phyloP scores from a whole-genome alignment of 2,113 vertebrate genomes.

The Charadrius vociferus region DNA sequence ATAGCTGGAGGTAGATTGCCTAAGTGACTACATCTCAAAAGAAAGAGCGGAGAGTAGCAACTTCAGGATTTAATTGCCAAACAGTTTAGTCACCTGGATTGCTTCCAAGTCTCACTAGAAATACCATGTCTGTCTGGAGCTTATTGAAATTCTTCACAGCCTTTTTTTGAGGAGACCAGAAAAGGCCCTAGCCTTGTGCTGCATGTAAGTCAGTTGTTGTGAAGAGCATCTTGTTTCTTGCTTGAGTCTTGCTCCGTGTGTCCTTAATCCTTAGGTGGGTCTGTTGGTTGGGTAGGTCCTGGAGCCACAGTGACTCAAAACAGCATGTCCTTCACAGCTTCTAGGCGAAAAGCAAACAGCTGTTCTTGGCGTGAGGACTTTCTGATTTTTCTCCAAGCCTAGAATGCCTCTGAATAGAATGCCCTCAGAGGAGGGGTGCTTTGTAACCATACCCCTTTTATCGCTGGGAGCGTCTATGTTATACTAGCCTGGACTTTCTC shows the following conservation, averaged over 20 bases:
- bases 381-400: background rate
- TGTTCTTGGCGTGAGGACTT: background rate
- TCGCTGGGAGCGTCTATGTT: background rate
- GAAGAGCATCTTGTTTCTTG: background rate
- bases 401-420: background rate
- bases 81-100: background rate
- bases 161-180: background rate
- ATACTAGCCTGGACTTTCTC: background rate
- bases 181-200: background rate
- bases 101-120: background rate
- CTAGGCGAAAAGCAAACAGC: background rate
- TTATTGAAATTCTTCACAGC: background rate
- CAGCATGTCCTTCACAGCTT: background rate
- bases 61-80: conserved; percentile 5
- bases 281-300: background rate
- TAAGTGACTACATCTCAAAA: background rate
- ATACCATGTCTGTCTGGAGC: background rate
- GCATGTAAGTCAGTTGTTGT: background rate
- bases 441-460: background rate
- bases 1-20: background rate
- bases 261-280: background rate
- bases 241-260: background rate
- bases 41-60: background rate
- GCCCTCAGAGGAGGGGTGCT: background rate
- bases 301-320: background rate